Percentiles rank a stretch among this genome's conserved stretches.
Evolutionary conservation across 2,113 vertebrate species (phyloP).

Genomic region (Saguinus imperator): DNA sequence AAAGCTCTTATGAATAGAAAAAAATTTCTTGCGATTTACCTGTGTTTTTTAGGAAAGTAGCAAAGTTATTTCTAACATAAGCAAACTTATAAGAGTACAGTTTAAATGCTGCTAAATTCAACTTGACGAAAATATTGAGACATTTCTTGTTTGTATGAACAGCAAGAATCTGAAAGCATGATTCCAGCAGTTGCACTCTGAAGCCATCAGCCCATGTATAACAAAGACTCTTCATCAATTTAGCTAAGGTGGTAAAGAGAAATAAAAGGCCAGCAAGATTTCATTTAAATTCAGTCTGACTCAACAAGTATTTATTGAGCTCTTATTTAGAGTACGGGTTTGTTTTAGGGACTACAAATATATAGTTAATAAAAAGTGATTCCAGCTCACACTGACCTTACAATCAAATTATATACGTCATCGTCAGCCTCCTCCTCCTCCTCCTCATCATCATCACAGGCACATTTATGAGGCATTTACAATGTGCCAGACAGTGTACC

Average conservation of each 20-base stretch:
- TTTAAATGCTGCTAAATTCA: not conserved
- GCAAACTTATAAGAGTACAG: not conserved
- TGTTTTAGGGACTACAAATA: not conserved
- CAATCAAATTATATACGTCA: not conserved
- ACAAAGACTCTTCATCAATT: not conserved
- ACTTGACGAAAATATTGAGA: not conserved
- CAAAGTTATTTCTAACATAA: not conserved
- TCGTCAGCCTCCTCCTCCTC: not conserved
- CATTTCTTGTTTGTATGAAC: not conserved
- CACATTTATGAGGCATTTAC: not conserved
- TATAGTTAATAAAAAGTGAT: not conserved
- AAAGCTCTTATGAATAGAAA: not conserved
- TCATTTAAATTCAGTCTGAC: not conserved
- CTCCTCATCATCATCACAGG: too few species aligned
- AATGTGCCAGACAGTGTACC: not conserved
- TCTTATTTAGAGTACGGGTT: not conserved
- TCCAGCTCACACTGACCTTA: not conserved
- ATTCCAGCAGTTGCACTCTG: not conserved
- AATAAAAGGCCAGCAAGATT: not conserved
- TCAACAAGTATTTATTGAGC: not conserved
- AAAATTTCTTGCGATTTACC: not conserved
- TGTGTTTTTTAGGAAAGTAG: not conserved
- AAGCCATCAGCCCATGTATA: not conserved
- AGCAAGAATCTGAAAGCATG: constrained; percentile 4
- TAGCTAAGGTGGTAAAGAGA: not conserved